Base-by-base conservation (phyloP, 2,797 vertebrate species). In the Lithobates pipiens region DNA sequence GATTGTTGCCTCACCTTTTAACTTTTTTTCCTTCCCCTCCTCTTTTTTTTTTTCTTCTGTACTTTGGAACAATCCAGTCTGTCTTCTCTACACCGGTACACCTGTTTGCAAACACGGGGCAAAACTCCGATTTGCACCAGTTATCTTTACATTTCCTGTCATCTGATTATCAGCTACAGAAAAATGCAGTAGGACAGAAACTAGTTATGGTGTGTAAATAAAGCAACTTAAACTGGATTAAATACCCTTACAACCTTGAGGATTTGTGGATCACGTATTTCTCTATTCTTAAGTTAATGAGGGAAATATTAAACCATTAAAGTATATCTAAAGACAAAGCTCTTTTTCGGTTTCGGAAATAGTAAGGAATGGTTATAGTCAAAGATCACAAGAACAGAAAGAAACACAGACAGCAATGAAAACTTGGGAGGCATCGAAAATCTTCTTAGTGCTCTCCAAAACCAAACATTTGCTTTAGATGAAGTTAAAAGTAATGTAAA, bases 51-150 rank as follows among this genome's bases (percentile, higher is more conserved):
- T 73, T n/a, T 46, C 39, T 42, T 42, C 21, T 81, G 79, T 25
- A 72, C 79, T 81, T 81, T 81, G 79, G 50, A 81, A 72, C 79
- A 42, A 71, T 54, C 65, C 27, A 34, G 32, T 70, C 27, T 50
- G 36, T 44, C 42, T 54, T 36, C 36, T 80, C 39, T 69, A 29
- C 25, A 39, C 39, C 39, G 5, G 39, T 39, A 39, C 39, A 80
- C 44, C 42, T 80, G 34, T 72, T 57, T 72, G 13, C 69, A 69
- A 21, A 46, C 39, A 11, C 18, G 13, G 65, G n/a, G 57, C 25
- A 23, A 23, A 21, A 61, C 54, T 23, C 54, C 7, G 5, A 21
- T 23, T 61, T 61, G 8, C 6, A 21, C 46, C 61, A n/a, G 29
- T 71, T 72, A 72, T 61, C 65, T 2, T 70, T 13, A 80, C 77